phyloP scores from a whole-genome alignment of 2,797 vertebrate species.

The Malacoctenus gilli region DNA sequence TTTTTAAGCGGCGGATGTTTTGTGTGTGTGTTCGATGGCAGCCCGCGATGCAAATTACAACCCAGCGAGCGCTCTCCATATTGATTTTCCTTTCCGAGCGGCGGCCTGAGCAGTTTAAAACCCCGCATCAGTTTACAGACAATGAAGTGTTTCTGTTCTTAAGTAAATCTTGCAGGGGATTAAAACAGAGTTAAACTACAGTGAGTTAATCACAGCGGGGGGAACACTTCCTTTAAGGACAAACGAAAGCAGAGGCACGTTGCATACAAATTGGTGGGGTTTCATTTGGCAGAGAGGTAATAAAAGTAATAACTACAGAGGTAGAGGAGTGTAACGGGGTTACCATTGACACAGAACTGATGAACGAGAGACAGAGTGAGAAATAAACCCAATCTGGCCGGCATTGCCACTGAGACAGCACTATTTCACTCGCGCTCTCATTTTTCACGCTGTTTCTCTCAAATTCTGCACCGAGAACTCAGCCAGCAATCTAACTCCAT shows the following conservation, averaged over 20 bases:
- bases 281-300: constrained; percentile 58
- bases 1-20: neutral
- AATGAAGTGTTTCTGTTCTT: constrained; percentile 10
- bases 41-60: too few relatives aligned
- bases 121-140: neutral
- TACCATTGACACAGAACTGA: constrained; percentile 59
- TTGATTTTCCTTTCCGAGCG: neutral
- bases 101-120: neutral
- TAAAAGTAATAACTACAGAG: constrained; percentile 52
- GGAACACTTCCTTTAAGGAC: constrained; percentile 25
- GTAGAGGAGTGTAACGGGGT: constrained; percentile 53
- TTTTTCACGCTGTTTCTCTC: constrained; percentile 39
- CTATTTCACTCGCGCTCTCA: constrained; percentile 38
- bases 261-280: constrained; percentile 51
- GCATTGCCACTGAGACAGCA: constrained; percentile 48
- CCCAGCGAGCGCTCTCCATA: too few relatives aligned
- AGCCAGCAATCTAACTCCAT: constrained; percentile 47
- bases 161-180: constrained; percentile 18
- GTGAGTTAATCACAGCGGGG: constrained; percentile 35
- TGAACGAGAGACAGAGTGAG: constrained; percentile 26
- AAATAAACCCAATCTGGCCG: constrained; percentile 38
- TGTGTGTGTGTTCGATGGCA: neutral
- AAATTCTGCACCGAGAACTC: constrained; percentile 32
- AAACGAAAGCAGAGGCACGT: constrained; percentile 43
- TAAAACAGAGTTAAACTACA: constrained; percentile 22